Conservation (phyloP, 2,113 vertebrate species). For the Heloderma charlesbogerti region DNA sequence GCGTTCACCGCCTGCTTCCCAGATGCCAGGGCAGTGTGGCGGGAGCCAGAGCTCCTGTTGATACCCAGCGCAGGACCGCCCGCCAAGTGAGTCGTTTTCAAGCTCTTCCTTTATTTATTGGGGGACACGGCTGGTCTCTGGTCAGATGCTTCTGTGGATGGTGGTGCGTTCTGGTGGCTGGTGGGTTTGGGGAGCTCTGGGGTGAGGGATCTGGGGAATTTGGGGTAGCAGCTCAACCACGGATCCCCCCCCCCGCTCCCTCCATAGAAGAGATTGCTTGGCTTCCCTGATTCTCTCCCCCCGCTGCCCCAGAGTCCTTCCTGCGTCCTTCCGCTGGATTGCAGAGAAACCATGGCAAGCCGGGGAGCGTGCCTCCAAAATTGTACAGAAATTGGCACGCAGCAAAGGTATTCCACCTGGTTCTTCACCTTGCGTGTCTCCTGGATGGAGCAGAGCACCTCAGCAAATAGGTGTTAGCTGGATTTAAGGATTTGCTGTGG, state of each 20-base stretch:
- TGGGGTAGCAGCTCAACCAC: too few species aligned
- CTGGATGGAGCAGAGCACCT: neutral
- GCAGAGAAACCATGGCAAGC: neutral
- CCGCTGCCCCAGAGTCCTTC: neutral
- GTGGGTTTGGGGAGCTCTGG: too few species aligned
- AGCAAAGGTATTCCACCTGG: too few species aligned
- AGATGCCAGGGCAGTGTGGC: constrained; percentile 69
- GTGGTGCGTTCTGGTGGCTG: too few species aligned
- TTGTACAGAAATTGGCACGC: neutral
- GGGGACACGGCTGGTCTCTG: neutral
- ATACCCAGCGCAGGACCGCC: constrained; percentile 37
- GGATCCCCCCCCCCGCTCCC: too few species aligned
- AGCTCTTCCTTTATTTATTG: too few species aligned
- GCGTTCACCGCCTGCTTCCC: constrained; percentile 73
- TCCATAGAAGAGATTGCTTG: too few species aligned
- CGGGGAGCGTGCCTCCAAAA: neutral
- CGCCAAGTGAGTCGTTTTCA: constrained; percentile 72
- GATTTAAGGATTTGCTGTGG: neutral
- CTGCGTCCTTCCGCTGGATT: neutral
- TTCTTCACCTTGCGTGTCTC: neutral
- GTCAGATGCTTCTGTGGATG: too few species aligned
- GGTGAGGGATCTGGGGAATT: too few species aligned
- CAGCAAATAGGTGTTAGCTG: neutral
- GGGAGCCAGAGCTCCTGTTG: constrained; percentile 60
- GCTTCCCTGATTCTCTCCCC: neutral